phyloP scores from a whole-genome alignment of 2,797 vertebrate species.

The Intellagama lesueurii region DNA sequence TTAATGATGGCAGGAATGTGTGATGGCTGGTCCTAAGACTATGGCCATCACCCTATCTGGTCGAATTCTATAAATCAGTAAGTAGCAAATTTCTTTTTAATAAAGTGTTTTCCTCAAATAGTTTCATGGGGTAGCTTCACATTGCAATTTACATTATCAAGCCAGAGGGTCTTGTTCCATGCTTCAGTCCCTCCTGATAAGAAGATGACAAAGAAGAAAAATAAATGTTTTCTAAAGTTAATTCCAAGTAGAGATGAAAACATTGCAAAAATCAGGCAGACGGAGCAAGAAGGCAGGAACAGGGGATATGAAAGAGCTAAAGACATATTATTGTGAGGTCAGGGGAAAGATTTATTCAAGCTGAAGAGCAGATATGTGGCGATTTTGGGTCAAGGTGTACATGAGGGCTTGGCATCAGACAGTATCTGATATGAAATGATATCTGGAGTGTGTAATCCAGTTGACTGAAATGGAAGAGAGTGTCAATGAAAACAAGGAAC shows the following conservation, averaged over 20 bases:
- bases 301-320: slow-evolving; percentile 15
- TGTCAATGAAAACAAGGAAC: slow-evolving; percentile 3
- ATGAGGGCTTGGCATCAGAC: slow-evolving; percentile 7
- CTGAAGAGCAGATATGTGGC: neutral
- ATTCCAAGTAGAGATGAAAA: slow-evolving; percentile 15
- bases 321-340: slow-evolving; percentile 30
- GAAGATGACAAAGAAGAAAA: neutral
- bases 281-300: neutral
- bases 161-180: neutral
- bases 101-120: neutral
- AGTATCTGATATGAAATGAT: slow-evolving; percentile 21
- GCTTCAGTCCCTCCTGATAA: neutral
- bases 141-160: neutral
- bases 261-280: neutral
- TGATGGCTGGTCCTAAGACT: too few relatives aligned
- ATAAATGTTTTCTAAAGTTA: slow-evolving; percentile 13
- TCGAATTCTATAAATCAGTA: too few relatives aligned
- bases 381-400: slow-evolving; percentile 1
- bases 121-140: neutral
- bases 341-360: slow-evolving; percentile 1
- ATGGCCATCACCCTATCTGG: too few relatives aligned
- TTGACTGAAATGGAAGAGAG: neutral
- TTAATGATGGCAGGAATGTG: too few relatives aligned
- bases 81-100: neutral
- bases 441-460: slow-evolving; percentile 17